Conservation (phyloP, 2,113 vertebrate species). For the Mola mola region DNA sequence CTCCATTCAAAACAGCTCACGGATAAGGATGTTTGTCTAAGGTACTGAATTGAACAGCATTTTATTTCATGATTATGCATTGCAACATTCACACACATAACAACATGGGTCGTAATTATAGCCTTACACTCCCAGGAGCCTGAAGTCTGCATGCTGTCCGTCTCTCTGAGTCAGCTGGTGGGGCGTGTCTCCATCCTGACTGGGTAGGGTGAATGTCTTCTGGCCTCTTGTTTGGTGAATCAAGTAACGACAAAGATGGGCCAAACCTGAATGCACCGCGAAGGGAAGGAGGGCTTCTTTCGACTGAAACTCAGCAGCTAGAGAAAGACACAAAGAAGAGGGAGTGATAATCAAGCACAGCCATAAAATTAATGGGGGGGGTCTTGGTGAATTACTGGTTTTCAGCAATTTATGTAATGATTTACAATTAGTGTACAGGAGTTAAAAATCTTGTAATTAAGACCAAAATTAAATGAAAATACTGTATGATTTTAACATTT, state of each 20-base stretch:
- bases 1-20: background rate
- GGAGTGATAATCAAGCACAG: background rate
- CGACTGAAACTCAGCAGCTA: conserved; percentile 68
- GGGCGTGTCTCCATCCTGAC: conserved; percentile 82
- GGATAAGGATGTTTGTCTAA: background rate
- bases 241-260: conserved; percentile 84
- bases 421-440: too few relatives aligned
- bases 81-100: background rate
- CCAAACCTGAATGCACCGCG: conserved; percentile 82
- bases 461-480: too few relatives aligned
- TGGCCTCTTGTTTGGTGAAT: conserved; percentile 81
- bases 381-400: too few relatives aligned
- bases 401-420: too few relatives aligned
- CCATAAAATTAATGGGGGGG: background rate
- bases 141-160: conserved; percentile 68
- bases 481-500: too few relatives aligned
- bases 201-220: conserved; percentile 74
- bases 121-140: conserved; percentile 82
- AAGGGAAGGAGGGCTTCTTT: conserved; percentile 87
- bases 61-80: background rate
- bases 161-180: conserved; percentile 81
- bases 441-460: too few relatives aligned
- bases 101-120: background rate
- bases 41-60: background rate
- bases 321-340: background rate